Percentiles rank a stretch among this genome's conserved stretches.
Conservation (phyloP, 2,113 vertebrate genomes). For the Anser brachyrhynchus region DNA sequence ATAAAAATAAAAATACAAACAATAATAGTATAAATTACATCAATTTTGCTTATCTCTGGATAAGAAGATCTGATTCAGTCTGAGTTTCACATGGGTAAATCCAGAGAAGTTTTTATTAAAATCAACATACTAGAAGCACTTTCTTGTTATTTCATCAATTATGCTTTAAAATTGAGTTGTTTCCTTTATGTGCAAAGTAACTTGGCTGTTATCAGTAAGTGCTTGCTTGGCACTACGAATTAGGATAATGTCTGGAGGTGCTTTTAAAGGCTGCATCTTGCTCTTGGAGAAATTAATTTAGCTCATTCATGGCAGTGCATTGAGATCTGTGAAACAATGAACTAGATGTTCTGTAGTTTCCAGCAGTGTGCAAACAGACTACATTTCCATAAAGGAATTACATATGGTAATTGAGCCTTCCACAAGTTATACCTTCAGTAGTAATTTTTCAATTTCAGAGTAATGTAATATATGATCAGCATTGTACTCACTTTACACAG, state of each 20-base stretch:
- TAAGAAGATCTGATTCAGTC: background rate
- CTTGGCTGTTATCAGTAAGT: background rate
- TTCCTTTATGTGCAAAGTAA: background rate
- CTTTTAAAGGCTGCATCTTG: background rate
- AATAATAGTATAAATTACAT: background rate
- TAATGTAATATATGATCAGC: background rate
- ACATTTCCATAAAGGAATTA: background rate
- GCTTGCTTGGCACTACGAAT: background rate
- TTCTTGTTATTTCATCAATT: background rate
- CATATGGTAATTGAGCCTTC: background rate
- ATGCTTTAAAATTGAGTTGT: background rate
- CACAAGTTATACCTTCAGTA: background rate
- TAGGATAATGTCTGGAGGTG: background rate
- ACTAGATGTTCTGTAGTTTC: background rate
- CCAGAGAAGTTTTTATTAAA: background rate
- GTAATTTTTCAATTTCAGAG: background rate
- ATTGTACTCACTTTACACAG: background rate
- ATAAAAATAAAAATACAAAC: background rate
- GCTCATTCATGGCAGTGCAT: background rate
- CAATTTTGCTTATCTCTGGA: background rate
- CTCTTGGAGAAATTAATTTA: background rate
- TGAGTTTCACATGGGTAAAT: background rate
- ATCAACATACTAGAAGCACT: background rate
- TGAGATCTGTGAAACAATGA: background rate
- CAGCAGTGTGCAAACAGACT: background rate